Evolutionary conservation across 2,113 vertebrate genomes (phyloP).

Genomic region (Rynchops niger): DNA sequence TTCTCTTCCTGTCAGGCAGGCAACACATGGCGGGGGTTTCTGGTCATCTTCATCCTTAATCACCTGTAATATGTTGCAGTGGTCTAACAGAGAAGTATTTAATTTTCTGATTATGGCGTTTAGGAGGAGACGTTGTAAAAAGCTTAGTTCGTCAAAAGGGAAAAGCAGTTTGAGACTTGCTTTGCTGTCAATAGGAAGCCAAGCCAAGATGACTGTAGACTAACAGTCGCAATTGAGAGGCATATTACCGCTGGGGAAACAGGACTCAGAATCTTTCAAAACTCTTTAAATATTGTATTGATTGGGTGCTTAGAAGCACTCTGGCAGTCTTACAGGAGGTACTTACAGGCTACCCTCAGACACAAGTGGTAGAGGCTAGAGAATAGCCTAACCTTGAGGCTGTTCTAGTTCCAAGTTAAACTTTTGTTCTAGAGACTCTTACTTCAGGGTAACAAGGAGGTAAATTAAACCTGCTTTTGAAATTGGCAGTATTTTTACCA

Average conservation of each 20-base stretch:
- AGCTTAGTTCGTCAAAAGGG: background rate
- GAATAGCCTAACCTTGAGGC: background rate
- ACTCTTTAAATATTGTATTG: background rate
- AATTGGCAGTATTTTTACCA: background rate
- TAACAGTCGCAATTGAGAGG: background rate
- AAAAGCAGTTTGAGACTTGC: background rate
- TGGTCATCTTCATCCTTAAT: background rate
- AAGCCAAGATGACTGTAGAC: background rate
- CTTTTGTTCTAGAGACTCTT: background rate
- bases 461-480: background rate
- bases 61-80: background rate
- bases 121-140: background rate
- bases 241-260: background rate
- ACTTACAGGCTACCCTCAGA: background rate
- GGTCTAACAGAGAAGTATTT: background rate
- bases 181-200: background rate
- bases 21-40: fast-evolving
- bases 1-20: background rate
- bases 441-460: background rate
- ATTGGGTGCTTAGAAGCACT: background rate
- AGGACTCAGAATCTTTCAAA: background rate
- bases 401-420: background rate
- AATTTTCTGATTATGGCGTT: background rate
- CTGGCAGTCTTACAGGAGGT: background rate
- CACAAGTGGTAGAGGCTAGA: background rate